Conservation (phyloP, 2,797 vertebrate species). For the Artibeus lituratus region DNA sequence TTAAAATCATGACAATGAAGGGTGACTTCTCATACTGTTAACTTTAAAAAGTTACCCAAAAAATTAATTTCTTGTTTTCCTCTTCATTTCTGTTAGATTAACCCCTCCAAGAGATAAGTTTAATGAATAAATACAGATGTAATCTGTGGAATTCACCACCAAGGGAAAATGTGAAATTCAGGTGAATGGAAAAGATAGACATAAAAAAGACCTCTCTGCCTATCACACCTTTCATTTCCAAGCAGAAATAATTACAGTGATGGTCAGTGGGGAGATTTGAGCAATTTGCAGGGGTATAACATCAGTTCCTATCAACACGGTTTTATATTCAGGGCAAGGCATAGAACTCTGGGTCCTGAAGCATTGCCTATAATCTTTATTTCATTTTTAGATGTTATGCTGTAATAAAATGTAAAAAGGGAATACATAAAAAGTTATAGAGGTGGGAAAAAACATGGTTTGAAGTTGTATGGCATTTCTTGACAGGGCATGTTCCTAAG, state of each 20-base stretch:
- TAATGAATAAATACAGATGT: slow-evolving; percentile 81
- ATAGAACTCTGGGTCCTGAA: slow-evolving; percentile 81
- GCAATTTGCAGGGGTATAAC: slow-evolving; percentile 76
- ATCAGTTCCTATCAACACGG: slow-evolving; percentile 77
- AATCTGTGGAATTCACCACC: slow-evolving; percentile 76
- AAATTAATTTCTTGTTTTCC: slow-evolving; percentile 11
- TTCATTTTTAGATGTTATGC: slow-evolving; percentile 86
- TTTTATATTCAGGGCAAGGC: slow-evolving; percentile 84
- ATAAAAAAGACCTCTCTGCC: slow-evolving; percentile 62
- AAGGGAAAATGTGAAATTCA: slow-evolving; percentile 67
- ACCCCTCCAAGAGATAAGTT: slow-evolving; percentile 71
- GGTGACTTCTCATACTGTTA: background rate
- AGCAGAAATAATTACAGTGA: slow-evolving; percentile 83
- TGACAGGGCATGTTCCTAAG: slow-evolving; percentile 83
- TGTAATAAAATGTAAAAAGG: slow-evolving; percentile 86
- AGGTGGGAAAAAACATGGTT: slow-evolving; percentile 82
- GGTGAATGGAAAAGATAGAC: slow-evolving; percentile 72
- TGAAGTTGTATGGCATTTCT: slow-evolving; percentile 83
- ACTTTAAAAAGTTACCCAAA: background rate
- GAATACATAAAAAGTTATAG: slow-evolving; percentile 86
- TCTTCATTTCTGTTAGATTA: slow-evolving; percentile 56
- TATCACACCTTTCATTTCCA: slow-evolving; percentile 82
- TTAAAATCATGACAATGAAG: background rate
- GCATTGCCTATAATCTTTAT: slow-evolving; percentile 85
- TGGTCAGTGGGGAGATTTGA: slow-evolving; percentile 81